Evolutionary conservation across 1,140 invertebrate species (phyloP), one percentile per base, ranked within the genome.

Genomic region (Conopomorpha cramerella): DNA sequence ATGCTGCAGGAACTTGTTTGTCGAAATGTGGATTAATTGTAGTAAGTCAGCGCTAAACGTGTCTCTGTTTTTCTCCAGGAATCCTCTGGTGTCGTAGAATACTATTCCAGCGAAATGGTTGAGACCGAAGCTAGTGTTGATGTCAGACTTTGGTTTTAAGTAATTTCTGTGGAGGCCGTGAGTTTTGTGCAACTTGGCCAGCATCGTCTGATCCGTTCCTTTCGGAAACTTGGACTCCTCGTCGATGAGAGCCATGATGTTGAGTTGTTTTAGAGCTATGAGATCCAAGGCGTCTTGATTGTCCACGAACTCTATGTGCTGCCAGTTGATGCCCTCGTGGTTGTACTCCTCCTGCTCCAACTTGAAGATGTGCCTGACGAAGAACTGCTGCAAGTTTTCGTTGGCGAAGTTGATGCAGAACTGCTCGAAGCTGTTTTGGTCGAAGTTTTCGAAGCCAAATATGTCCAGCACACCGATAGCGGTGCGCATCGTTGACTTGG

Each of bases 361-460:
- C 76, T 99, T 99, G 64, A 99, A 99, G 48, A 99, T 98, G 72
- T 99, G 96, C 44, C 93, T 87, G 1, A 99, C 96, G 62, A 99
- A 99, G 66, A 99, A 99, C 73, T 99, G 98, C 68, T 99, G 97
- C 0, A 99, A 81, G 78, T 98, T 98, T 77, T 99, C 98, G 68
- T 99, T 99, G 1, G 98, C 97, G 74, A 93, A 99, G 72, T 99
- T 99, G 41, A 99, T 99, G 73, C 97, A 99, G 58, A 99, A 95
- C 56, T 99, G 98, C 79, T 99, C 98, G 78, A 99, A 99, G 70
- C 95, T 97, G 62, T 99, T 99, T 38, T 91, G 89, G 61, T 93
- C 89, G 67, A 99, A 99, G 71, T 98, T 99, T 82, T 99, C 98
- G 77, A 99, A 99, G 2, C 97, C 97, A 71, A 99, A 99, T 53